Evolutionary conservation across 2,888 invertebrate genomes (phyloP).

Genomic region (Nephrotoma appendiculata): DNA sequence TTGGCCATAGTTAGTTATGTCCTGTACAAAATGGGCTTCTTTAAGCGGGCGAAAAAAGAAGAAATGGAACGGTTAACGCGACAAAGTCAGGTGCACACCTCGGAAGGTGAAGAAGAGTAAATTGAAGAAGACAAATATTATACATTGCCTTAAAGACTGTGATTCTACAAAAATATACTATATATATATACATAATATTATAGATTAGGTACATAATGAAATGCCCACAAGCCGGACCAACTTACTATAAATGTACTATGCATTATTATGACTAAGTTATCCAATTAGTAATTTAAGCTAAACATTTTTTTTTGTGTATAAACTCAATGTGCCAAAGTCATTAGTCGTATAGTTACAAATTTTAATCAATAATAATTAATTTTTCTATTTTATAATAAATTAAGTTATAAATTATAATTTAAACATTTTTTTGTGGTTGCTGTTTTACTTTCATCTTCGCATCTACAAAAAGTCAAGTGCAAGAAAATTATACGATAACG

Average conservation of each 20-base stretch:
- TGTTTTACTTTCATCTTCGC: background rate
- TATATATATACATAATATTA: background rate
- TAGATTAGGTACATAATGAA: background rate
- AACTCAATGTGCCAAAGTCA: background rate
- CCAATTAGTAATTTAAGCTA: background rate
- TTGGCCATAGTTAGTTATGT: background rate
- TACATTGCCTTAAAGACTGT: background rate
- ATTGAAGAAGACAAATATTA: background rate
- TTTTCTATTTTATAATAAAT: background rate
- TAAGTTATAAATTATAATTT: background rate
- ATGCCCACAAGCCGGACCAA: background rate
- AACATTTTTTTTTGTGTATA: background rate
- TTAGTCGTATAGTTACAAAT: background rate
- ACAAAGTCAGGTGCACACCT: background rate
- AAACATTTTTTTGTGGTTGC: background rate
- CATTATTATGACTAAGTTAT: too few species aligned
- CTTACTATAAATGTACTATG: background rate
- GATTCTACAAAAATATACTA: background rate
- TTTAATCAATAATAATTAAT: background rate
- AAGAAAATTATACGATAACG: background rate
- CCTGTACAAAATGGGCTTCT: conserved; percentile 32
- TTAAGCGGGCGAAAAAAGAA: conserved; percentile 33
- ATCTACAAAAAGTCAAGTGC: background rate
- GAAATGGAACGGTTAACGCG: conserved; percentile 26
- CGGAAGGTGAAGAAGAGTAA: background rate